Evolutionary conservation across 1,140 invertebrate species (phyloP), one percentile per base, ranked within the genome.

Genomic region (Heliconius congener): DNA sequence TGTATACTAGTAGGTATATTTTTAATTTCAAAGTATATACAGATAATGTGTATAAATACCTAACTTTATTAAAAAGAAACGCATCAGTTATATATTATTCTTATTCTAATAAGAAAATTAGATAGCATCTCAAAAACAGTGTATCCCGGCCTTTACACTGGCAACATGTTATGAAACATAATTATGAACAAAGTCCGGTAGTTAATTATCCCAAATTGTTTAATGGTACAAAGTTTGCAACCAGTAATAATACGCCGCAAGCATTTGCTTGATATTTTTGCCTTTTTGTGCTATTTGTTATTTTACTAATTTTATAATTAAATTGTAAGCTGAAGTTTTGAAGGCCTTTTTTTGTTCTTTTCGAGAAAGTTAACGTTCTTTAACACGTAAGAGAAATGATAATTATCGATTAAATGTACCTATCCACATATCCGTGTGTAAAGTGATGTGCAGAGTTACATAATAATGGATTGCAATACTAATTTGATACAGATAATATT

Each of bases 131-230:
- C 80, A 80, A 85, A 82, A 85, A 82, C 84, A 88, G 86, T 87
- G 87, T 83, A 87, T 85, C 83, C 84, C 82, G 81, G 79, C 76
- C 81, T 84, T 92, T 85, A 88, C 84, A 88, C 83, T 86, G 86
- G 85, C 87, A 81, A 83, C 88, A 88, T 91, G 91, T 91, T 92
- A 93, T 92, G 88, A 90, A 87, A 90, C 81, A 86, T 88, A 92
- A 93, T 93, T 91, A 91, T 86, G 82, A 79, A 89, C 89, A 86
- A 91, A 90, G 89, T 92, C 91, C 92, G 87, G 92, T 93, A 94
- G 92, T 94, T 94, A 94, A 94, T 94, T 92, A 88, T 91, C 86
- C 90, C 86, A 93, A 94, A 94, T 94, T 94, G 92, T 93, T 90
- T 94, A 94, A 94, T 94, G 85, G 81, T 80, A 87, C 83, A 82